Base-by-base conservation (phyloP, 2,113 vertebrate genomes). In the Aphelocoma coerulescens region DNA sequence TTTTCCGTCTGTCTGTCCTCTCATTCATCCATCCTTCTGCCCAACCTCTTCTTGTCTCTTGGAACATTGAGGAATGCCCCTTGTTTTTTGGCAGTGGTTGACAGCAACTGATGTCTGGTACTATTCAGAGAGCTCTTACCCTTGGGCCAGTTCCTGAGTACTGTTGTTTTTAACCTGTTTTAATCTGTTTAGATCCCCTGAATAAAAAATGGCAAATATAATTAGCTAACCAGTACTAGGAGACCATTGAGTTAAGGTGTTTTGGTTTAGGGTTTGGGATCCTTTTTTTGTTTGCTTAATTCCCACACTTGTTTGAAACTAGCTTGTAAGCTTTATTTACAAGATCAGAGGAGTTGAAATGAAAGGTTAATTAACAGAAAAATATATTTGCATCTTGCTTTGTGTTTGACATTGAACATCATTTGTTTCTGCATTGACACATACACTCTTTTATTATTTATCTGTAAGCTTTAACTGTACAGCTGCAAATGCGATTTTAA, bases 101-200 rank as follows among this genome's bases (percentile, higher is more conserved):
- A 74, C 94, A 76, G 62, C 66, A 35, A 77, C 92, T 91, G 91
- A 88, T 96, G 94, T 96, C 96, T 96, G 86, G 83, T 71, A 84
- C 88, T 97, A 85, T 98, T 97, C 98, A 97, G 95, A 96, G 85
- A 59, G 91, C 96, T 96, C 87, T 94, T 57, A 37, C 86, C 93
- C 91, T 93, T 96, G 88, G 67, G 63, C 35, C 22, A 28, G 58
- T 95, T 93, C 97, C 97, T 97, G 94, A 96, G 95, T 96, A 92
- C 96, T 92, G 82, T 95, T 98, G 93, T 91, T 97, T 98, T 98
- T 98, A 98, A 98, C 98, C 98, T 98, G 97, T 97, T 99, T 97
- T 89, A 97, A 98, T 98, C 92, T 97, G 92, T 97, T 97, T 12
- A n/a, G 27, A 46, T 68, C 69, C 27, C 96, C 96, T 95, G 89